These are phyloP conservation scores for Lycophotia porphyrea DNA, from an alignment of 2,888 invertebrate genomes.

Conservation along the genomic window DNA sequence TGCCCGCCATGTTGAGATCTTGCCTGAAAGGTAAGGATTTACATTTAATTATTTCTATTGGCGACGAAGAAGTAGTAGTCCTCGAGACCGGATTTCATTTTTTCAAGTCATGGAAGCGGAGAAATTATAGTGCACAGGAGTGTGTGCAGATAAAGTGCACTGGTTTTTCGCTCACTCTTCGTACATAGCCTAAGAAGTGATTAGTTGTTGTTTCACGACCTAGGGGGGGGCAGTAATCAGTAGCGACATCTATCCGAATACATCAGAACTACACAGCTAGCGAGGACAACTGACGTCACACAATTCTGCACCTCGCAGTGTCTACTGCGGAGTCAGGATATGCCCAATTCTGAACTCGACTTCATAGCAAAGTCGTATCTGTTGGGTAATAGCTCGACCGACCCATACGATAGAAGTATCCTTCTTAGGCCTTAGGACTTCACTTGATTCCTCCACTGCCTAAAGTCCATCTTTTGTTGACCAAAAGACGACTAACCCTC, in stretches of 20 bases:
- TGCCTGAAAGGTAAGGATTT: constrained; percentile 71
- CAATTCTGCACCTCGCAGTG: constrained; percentile 1
- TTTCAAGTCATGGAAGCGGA: not conserved
- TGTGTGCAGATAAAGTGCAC: not conserved
- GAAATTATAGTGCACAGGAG: not conserved
- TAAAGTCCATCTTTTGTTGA: not conserved
- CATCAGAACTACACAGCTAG: constrained; percentile 7
- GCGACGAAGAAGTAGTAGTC: not conserved
- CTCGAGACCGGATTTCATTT: not conserved
- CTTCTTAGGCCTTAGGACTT: not conserved
- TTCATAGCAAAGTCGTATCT: not conserved
- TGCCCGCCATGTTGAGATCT: constrained; percentile 92
- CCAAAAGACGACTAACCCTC: not conserved
- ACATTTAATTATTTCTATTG: not conserved
- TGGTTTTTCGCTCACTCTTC: not conserved
- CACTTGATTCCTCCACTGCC: not conserved
- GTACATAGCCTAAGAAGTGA: not conserved
- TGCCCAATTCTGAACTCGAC: not conserved
- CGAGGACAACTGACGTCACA: not conserved
- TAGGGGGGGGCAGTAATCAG: not conserved
- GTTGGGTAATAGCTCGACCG: not conserved
- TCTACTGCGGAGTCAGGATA: constrained; percentile 6
- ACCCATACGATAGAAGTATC: no score
- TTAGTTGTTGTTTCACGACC: no score
- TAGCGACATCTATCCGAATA: constrained; percentile 27